These are phyloP conservation scores for Pelvicachromis taeniatus DNA, from an alignment of 2,113 vertebrate genomes.

Conservation along the genomic window DNA sequence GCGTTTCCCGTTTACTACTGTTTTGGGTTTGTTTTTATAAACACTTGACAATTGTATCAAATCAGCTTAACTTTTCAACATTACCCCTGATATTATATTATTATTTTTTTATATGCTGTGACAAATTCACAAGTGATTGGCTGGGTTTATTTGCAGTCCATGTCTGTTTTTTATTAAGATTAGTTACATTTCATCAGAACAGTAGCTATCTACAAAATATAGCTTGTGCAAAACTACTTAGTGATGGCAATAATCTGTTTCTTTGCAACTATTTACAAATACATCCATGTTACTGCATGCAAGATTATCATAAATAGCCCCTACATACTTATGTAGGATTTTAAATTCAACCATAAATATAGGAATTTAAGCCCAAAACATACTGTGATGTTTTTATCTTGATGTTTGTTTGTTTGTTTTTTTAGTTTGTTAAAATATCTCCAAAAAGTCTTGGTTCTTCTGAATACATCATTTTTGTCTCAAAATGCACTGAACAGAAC, in stretches of 20 bases:
- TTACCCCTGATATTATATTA: not conserved
- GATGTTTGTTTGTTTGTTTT: not conserved
- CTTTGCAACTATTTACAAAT: constrained; percentile 58
- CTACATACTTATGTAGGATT: constrained; percentile 45
- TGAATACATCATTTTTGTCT: constrained; percentile 20
- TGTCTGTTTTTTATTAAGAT: constrained; percentile 66
- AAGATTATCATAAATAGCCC: constrained; percentile 59
- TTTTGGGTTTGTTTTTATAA: not conserved
- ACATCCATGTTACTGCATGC: constrained; percentile 68
- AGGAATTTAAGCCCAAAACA: constrained; percentile 11
- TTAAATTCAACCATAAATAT: constrained; percentile 31
- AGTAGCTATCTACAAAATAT: constrained; percentile 67
- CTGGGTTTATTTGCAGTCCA: constrained; percentile 24
- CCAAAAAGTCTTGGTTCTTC: not conserved
- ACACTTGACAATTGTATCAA: not conserved
- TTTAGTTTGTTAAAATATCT: not conserved
- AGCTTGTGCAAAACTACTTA: constrained; percentile 68
- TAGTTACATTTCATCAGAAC: constrained; percentile 62
- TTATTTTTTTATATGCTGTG: not conserved
- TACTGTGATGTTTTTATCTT: not conserved
- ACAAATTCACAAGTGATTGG: constrained; percentile 28
- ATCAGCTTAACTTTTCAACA: not conserved
- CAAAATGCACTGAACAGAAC: constrained; percentile 38
- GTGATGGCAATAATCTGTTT: constrained; percentile 50
- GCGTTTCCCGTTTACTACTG: not conserved